A percentile compares a stretch with the other conserved stretches of the same genome.
Conservation (phyloP, 2,888 invertebrate species). For the Carterocephalus palaemon region DNA sequence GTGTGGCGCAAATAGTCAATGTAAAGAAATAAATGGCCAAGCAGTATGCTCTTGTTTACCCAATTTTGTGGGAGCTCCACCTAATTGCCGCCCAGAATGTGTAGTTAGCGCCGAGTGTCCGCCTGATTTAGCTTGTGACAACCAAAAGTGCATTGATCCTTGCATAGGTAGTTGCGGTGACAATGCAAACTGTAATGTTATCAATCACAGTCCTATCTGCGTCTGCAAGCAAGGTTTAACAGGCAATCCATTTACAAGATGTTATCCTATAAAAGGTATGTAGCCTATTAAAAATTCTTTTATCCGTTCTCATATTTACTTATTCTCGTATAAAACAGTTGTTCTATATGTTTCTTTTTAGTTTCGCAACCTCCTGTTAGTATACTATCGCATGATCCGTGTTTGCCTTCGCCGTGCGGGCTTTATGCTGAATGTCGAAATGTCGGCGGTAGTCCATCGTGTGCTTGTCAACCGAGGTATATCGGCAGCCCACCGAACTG, state of each 20-base stretch:
- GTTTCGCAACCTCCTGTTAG: conserved; percentile 54
- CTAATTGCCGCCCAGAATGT: conserved; percentile 86
- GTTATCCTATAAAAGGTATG: conserved; percentile 79
- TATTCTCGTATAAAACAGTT: neutral
- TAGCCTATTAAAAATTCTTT: conserved; percentile 16
- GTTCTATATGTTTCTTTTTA: conserved; percentile 35
- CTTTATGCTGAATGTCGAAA: conserved; percentile 81
- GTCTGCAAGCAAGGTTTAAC: conserved; percentile 84
- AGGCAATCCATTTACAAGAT: conserved; percentile 88
- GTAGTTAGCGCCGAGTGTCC: conserved; percentile 83
- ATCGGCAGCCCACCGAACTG: conserved; percentile 83
- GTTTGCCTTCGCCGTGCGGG: conserved; percentile 84
- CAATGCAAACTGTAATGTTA: conserved; percentile 80
- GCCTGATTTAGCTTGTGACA: conserved; percentile 81
- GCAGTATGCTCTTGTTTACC: conserved; percentile 85
- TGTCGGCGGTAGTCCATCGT: conserved; percentile 76
- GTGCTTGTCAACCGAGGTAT: conserved; percentile 79
- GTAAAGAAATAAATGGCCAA: conserved; percentile 84
- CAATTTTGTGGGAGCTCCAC: conserved; percentile 83
- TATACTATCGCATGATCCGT: conserved; percentile 70
- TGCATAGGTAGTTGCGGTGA: conserved; percentile 81
- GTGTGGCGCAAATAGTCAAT: conserved; percentile 88
- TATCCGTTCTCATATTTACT: neutral
- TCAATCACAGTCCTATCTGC: conserved; percentile 86
- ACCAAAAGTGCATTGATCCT: conserved; percentile 85